These are phyloP conservation scores for Chauna torquata DNA, from an alignment of 2,113 vertebrate genomes.

Conservation along the genomic window DNA sequence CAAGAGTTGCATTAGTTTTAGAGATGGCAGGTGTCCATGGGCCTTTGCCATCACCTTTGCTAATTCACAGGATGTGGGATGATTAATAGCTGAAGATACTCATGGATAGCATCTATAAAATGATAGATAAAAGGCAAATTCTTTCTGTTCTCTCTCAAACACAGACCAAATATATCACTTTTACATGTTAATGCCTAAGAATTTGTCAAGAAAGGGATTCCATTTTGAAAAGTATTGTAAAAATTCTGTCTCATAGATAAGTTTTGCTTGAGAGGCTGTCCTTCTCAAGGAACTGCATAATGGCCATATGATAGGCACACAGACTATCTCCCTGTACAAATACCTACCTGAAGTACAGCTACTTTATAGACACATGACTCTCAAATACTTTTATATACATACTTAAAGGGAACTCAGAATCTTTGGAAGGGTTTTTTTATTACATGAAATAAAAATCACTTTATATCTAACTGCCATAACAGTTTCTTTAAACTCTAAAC, in stretches of 20 bases:
- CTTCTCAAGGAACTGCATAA: background rate
- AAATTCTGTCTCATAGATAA: background rate
- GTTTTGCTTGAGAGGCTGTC: background rate
- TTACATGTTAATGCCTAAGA: background rate
- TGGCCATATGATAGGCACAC: background rate
- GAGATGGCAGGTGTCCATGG: background rate
- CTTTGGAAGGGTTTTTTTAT: background rate
- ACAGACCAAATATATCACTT: background rate
- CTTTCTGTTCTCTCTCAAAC: background rate
- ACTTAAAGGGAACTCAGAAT: background rate
- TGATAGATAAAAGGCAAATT: background rate
- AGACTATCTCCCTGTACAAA: background rate
- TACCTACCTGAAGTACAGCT: background rate
- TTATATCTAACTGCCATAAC: too few relatives aligned
- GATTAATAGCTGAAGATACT: background rate
- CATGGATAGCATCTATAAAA: background rate
- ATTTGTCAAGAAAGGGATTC: background rate
- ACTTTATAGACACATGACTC: background rate
- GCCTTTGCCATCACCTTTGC: background rate
- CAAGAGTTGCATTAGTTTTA: background rate
- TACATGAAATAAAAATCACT: background rate
- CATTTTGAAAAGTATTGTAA: background rate
- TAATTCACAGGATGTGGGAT: background rate
- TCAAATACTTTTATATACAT: background rate
- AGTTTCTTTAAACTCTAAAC: background rate